A percentile compares a stretch with the other conserved stretches of the same genome.
These are phyloP conservation scores for Subacronicta megacephala DNA, from an alignment of 2,888 invertebrate genomes.

Conservation along the genomic window DNA sequence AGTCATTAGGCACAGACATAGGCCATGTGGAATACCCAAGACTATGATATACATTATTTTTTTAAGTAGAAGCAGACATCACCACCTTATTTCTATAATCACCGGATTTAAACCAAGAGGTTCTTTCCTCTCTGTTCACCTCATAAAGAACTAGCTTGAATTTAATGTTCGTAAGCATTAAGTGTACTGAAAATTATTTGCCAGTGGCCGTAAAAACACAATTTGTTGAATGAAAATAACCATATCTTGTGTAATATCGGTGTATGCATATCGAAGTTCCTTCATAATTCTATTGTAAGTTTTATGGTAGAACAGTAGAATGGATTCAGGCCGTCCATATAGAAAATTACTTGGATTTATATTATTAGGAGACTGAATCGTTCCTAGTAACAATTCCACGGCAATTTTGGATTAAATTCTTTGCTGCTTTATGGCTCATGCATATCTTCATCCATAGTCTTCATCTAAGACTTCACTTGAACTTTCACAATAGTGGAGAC, in stretches of 20 bases:
- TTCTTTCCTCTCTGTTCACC: background rate
- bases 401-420: background rate
- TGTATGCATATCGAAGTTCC: conserved; percentile 5
- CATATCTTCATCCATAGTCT: too few species aligned
- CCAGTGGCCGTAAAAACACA: conserved; percentile 21
- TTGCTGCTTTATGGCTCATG: too few species aligned
- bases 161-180: background rate
- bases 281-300: conserved; percentile 11
- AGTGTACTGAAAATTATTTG: conserved; percentile 33
- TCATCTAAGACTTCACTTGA: too few species aligned
- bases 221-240: conserved; percentile 42
- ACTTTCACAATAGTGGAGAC: too few species aligned
- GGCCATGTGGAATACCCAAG: too few species aligned
- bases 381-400: background rate
- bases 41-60: too few species aligned
- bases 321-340: conserved; percentile 15
- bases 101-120: too few species aligned
- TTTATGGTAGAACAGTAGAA: conserved; percentile 16
- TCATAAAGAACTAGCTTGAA: background rate
- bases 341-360: conserved; percentile 22
- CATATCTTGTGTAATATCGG: conserved; percentile 27
- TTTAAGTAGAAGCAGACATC: too few species aligned
- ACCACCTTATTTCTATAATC: too few species aligned
- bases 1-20: too few species aligned
- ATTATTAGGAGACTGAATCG: background rate